Percentiles rank a stretch among this genome's conserved stretches.
Conservation (phyloP, 2,797 vertebrate genomes). For the Myripristis jacobus region DNA sequence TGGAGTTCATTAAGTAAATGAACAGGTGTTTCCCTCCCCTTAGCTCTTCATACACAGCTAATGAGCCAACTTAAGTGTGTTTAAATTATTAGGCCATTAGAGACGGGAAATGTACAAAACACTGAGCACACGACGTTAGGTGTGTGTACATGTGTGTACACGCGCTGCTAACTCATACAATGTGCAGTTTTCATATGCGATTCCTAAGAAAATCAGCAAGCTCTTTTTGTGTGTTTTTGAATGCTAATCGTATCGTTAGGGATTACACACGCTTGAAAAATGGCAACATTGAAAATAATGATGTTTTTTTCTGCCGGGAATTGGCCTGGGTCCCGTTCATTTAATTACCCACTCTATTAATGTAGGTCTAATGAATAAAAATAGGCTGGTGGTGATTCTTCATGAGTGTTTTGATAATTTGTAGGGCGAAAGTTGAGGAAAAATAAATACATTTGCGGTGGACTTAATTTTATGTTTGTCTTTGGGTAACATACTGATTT, state of each 20-base stretch:
- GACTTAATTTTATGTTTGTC: constrained; percentile 36
- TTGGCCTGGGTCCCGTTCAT: constrained; percentile 36
- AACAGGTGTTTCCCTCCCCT: constrained; percentile 80
- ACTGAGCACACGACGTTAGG: constrained; percentile 71
- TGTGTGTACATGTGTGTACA: constrained; percentile 53
- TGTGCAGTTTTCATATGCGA: constrained; percentile 56
- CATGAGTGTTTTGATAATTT: constrained; percentile 27
- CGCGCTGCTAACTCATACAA: constrained; percentile 44
- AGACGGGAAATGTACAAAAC: constrained; percentile 79
- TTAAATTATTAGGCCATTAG: constrained; percentile 84
- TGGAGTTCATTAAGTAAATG: constrained; percentile 78
- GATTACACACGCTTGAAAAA: constrained; percentile 65
- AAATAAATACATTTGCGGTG: constrained; percentile 61
- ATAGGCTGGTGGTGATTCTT: constrained; percentile 36
- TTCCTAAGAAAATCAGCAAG: constrained; percentile 46
- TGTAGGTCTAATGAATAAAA: constrained; percentile 61
- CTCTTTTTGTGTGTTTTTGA: constrained; percentile 59
- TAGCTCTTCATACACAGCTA: constrained; percentile 75
- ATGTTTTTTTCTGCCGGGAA: constrained; percentile 66
- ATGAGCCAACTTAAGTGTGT: constrained; percentile 81
- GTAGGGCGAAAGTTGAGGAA: constrained; percentile 30
- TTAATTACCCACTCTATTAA: constrained; percentile 67
- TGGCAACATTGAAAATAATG: constrained; percentile 57
- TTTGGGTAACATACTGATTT: constrained; percentile 33
- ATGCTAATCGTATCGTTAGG: constrained; percentile 66